These are phyloP conservation scores for rabbit (Oryctolagus cuniculus) DNA, from an alignment of 2,113 vertebrate genomes.

Conservation along the genomic window DNA sequence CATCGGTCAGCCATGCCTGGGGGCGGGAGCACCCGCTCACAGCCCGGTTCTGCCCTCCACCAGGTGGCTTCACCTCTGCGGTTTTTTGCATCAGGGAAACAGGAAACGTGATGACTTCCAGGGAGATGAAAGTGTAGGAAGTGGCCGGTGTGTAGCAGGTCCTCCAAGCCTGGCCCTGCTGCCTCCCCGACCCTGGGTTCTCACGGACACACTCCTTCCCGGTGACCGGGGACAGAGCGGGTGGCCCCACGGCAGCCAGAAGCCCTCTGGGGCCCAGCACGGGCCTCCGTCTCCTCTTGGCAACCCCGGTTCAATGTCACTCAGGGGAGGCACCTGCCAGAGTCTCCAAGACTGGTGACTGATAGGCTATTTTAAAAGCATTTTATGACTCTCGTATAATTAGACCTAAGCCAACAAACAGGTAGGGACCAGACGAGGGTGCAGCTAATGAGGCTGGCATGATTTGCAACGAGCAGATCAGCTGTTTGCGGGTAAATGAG, in stretches of 20 bases:
- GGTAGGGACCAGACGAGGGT: slow-evolving; percentile 64
- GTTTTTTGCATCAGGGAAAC: neutral
- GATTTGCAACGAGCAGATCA: neutral
- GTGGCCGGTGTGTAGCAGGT: too few species aligned
- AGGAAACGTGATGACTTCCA: neutral
- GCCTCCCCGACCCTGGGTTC: neutral
- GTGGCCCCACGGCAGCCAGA: neutral
- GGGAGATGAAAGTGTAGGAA: neutral
- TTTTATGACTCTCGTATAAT: slow-evolving; percentile 78
- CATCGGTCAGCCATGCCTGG: too few species aligned
- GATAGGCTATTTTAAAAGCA: slow-evolving; percentile 63
- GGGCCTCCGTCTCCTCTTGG: neutral
- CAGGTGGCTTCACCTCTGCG: neutral
- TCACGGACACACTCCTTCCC: neutral
- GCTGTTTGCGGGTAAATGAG: neutral
- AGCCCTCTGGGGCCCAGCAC: neutral
- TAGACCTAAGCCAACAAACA: slow-evolving; percentile 78
- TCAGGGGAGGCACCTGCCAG: slow-evolving; percentile 55
- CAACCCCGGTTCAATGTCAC: neutral
- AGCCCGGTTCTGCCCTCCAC: neutral
- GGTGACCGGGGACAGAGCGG: neutral
- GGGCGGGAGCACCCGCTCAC: neutral
- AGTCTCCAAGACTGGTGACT: slow-evolving; percentile 73
- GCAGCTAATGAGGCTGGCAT: slow-evolving; percentile 58
- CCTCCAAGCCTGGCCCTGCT: neutral